A percentile compares a stretch with the other conserved stretches of the same genome.
phyloP scores from a whole-genome alignment of 2,888 invertebrate species.

The Hirtodrosophila alboralis region DNA sequence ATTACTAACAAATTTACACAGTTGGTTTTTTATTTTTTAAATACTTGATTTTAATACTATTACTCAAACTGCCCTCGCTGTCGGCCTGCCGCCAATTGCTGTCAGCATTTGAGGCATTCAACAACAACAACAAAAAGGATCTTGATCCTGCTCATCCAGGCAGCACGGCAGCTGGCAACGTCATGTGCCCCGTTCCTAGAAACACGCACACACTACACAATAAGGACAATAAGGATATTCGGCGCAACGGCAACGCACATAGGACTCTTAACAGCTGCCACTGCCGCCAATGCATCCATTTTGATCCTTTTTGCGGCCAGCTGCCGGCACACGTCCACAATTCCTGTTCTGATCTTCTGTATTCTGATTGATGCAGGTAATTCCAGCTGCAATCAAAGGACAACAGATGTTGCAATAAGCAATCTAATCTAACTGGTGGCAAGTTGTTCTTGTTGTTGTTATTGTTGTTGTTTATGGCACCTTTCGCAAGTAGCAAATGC shows the following conservation, averaged over 20 bases:
- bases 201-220: slow-evolving; percentile 14
- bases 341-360: slow-evolving; percentile 40
- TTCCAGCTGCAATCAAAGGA: slow-evolving; percentile 23
- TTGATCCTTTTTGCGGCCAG: slow-evolving; percentile 64
- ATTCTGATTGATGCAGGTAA: slow-evolving; percentile 55
- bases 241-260: slow-evolving; percentile 41
- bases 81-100: slow-evolving; percentile 32
- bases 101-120: slow-evolving; percentile 9
- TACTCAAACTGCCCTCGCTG: slow-evolving; percentile 15
- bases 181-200: slow-evolving; percentile 52
- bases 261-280: too few relatives aligned
- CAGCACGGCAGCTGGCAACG: slow-evolving; percentile 50
- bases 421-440: slow-evolving; percentile 49
- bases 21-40: too few relatives aligned
- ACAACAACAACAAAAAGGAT: slow-evolving; percentile 41
- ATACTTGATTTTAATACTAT: too few relatives aligned
- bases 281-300: slow-evolving; percentile 40
- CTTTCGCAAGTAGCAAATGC: slow-evolving; percentile 63
- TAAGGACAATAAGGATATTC: slow-evolving; percentile 36
- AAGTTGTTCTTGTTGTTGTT: slow-evolving; percentile 2
- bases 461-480: slow-evolving; percentile 54
- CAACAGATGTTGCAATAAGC: slow-evolving; percentile 65
- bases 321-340: slow-evolving; percentile 69
- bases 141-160: slow-evolving; percentile 27
- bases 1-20: too few relatives aligned